Evolutionary conservation across 2,888 invertebrate species (phyloP), one percentile per base, ranked within the genome.

Genomic region (Polymixis lichenea): DNA sequence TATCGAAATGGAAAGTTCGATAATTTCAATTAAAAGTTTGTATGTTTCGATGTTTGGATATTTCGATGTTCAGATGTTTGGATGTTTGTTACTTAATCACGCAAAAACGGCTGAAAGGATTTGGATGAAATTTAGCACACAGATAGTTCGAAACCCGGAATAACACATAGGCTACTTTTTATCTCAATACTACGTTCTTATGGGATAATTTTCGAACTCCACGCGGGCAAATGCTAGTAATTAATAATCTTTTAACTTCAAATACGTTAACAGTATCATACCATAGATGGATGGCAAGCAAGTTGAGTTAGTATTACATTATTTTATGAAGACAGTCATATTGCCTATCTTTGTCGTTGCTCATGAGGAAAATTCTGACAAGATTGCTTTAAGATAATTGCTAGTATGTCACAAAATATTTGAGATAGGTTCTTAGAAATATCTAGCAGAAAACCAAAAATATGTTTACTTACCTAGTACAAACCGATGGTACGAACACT

Each of bases 1-100:
- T 74, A 61, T 61, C 32, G 66, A 62, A n/a, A 64, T 51, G 28
- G 61, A 67, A 71, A 55, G 56, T 61, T 70, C 70, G 8, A 62
- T n/a, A n/a, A n/a, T n/a, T n/a, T n/a, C n/a, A n/a, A n/a, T n/a
- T n/a, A n/a, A n/a, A n/a, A n/a, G n/a, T n/a, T n/a, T n/a, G n/a
- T n/a, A n/a, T n/a, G n/a, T n/a, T n/a, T n/a, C n/a, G n/a, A n/a
- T n/a, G n/a, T n/a, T n/a, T n/a, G n/a, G n/a, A n/a, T n/a, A n/a
- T n/a, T n/a, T n/a, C n/a, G n/a, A n/a, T n/a, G n/a, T n/a, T n/a
- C n/a, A n/a, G n/a, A n/a, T n/a, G n/a, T n/a, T 38, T 38, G 38
- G 3, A 38, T 38, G 38, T 38, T 38, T 38, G 38, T 38, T 38
- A 38, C 38, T 38, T 5, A 38, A 38, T 38, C 38, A 38, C 6